Evolutionary conservation across 2,113 vertebrate species (phyloP).

Genomic region (Hylia prasina): DNA sequence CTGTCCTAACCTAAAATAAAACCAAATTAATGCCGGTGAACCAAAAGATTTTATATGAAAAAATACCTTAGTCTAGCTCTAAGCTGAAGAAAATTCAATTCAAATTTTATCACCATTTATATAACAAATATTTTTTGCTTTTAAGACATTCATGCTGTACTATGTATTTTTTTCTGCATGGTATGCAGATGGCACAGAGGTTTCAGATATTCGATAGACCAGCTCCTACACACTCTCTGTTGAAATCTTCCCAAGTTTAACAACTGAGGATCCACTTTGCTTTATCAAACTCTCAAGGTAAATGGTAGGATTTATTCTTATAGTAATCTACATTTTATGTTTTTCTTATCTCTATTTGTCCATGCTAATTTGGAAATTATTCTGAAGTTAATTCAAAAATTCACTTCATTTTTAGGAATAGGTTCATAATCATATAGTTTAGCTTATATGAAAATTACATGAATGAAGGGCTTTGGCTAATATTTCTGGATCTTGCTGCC

Average conservation of each 20-base stretch:
- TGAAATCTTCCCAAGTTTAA: neutral
- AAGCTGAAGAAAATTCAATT: neutral
- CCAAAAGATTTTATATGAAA: neutral
- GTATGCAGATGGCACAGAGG: neutral
- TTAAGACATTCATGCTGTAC: neutral
- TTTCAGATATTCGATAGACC: neutral
- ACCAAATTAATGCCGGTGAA: neutral
- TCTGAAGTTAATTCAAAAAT: neutral
- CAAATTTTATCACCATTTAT: neutral
- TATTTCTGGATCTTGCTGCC: neutral
- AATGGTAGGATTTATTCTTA: neutral
- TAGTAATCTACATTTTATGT: neutral
- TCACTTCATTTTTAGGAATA: neutral
- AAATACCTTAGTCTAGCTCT: neutral
- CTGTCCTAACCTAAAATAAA: neutral
- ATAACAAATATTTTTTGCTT: neutral
- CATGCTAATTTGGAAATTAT: neutral
- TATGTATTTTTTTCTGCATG: neutral
- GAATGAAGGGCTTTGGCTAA: neutral
- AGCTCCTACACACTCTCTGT: neutral
- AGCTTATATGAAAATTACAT: neutral
- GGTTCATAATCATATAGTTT: neutral
- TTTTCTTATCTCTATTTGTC: neutral
- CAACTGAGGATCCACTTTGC: neutral
- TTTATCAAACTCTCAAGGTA: neutral